A percentile compares a stretch with the other conserved stretches of the same genome.
These are phyloP conservation scores for Varanus komodoensis DNA, from an alignment of 2,113 vertebrate genomes.

Conservation along the genomic window DNA sequence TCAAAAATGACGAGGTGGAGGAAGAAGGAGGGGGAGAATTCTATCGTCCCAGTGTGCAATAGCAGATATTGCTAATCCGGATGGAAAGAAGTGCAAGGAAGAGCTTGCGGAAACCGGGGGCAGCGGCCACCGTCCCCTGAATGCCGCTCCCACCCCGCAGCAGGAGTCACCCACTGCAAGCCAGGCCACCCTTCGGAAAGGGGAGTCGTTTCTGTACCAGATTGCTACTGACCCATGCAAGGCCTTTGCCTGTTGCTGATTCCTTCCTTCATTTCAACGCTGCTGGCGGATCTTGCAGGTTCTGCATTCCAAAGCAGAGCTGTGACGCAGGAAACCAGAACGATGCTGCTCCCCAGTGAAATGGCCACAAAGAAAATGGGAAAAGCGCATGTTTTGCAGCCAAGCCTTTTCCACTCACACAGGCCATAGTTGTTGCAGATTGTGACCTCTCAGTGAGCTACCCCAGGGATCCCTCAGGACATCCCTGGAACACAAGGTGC, in stretches of 20 bases:
- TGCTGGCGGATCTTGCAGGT: not conserved
- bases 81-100: constrained; percentile 5
- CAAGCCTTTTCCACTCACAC: not conserved
- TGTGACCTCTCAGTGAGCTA: not conserved
- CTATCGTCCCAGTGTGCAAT: constrained; percentile 33
- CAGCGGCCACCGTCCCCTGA: accelerated
- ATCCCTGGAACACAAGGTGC: not conserved
- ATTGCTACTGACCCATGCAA: not conserved
- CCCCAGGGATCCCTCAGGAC: no score
- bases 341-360: constrained; percentile 24
- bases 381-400: not conserved
- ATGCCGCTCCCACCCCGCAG: no score
- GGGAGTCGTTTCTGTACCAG: accelerated
- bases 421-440: not conserved
- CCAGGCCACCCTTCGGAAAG: not conserved
- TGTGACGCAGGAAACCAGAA: constrained; percentile 10
- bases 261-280: not conserved
- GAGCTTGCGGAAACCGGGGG: not conserved
- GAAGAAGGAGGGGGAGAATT: not conserved
- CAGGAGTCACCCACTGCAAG: not conserved
- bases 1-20: constrained; percentile 67
- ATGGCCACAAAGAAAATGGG: not conserved
- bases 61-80: constrained; percentile 28
- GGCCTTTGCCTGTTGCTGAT: not conserved
- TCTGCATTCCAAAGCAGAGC: constrained; percentile 29